These are phyloP conservation scores for Pogonocherus hispidulus DNA, from an alignment of 2,888 invertebrate genomes.

Conservation along the genomic window DNA sequence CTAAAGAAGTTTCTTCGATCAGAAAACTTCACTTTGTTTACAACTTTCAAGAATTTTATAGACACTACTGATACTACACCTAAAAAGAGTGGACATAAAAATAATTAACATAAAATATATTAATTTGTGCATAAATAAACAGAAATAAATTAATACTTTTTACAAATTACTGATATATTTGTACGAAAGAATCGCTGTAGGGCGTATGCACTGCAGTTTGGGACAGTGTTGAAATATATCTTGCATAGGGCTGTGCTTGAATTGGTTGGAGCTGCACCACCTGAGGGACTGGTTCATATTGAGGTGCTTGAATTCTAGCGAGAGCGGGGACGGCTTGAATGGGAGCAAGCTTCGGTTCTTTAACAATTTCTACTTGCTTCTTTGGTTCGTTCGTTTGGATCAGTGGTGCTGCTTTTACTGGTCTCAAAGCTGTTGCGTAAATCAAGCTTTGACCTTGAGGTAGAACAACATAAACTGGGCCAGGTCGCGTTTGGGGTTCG, in stretches of 20 bases:
- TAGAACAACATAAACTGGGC: conserved; percentile 54
- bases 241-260: conserved; percentile 36
- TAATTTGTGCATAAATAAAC: too few species aligned
- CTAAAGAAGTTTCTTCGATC: too few species aligned
- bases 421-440: conserved; percentile 49
- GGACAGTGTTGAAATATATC: conserved; percentile 42
- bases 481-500: conserved; percentile 30
- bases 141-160: too few species aligned
- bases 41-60: too few species aligned
- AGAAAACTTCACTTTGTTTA: too few species aligned
- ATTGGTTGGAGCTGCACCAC: conserved; percentile 34
- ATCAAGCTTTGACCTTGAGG: conserved; percentile 61
- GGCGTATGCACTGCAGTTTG: conserved; percentile 56
- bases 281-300: conserved; percentile 27
- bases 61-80: too few species aligned
- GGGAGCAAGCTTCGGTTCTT: conserved; percentile 46
- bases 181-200: conserved; percentile 57
- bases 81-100: too few species aligned
- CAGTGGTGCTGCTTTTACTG: conserved; percentile 3
- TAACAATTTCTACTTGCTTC: conserved; percentile 32
- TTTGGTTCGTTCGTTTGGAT: conserved; percentile 13
- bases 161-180: conserved; percentile 59
- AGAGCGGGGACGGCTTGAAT: conserved; percentile 53
- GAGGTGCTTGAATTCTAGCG: conserved; percentile 47
- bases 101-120: too few species aligned